These are phyloP conservation scores for Spicauda simplicius DNA, from an alignment of 2,888 invertebrate species.

Conservation along the genomic window DNA sequence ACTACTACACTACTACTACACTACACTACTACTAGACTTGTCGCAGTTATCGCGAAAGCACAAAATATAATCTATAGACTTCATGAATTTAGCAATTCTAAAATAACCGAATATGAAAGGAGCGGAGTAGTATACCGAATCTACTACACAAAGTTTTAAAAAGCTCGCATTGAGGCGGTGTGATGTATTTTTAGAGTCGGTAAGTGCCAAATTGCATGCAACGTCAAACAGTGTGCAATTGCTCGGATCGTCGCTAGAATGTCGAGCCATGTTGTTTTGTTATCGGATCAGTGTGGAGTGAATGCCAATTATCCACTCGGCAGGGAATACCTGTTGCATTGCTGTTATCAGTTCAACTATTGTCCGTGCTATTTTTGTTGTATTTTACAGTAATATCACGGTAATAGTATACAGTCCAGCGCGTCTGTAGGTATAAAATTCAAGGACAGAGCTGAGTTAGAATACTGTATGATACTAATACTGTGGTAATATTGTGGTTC, in stretches of 20 bases:
- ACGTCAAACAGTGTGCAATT: conserved; percentile 1
- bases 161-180: background rate
- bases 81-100: too few species aligned
- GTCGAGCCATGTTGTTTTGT: conserved; percentile 20
- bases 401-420: too few species aligned
- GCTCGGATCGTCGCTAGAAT: conserved; percentile 11
- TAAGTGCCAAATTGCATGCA: conserved; percentile 13
- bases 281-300: conserved; percentile 19
- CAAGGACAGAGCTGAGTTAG: too few species aligned
- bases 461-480: too few species aligned
- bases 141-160: background rate
- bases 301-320: conserved; percentile 20
- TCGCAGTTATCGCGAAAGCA: too few species aligned
- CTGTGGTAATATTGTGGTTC: too few species aligned
- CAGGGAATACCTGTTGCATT: conserved; percentile 21
- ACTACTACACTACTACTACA: too few species aligned
- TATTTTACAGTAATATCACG: too few species aligned
- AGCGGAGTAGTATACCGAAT: background rate
- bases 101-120: background rate
- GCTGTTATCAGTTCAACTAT: conserved; percentile 8
- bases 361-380: background rate
- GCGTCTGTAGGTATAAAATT: too few species aligned
- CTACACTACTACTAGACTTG: too few species aligned
- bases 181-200: background rate
- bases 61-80: too few species aligned